Base-by-base conservation (phyloP, 2,888 invertebrate genomes). In the Gymnocheta viridis region DNA sequence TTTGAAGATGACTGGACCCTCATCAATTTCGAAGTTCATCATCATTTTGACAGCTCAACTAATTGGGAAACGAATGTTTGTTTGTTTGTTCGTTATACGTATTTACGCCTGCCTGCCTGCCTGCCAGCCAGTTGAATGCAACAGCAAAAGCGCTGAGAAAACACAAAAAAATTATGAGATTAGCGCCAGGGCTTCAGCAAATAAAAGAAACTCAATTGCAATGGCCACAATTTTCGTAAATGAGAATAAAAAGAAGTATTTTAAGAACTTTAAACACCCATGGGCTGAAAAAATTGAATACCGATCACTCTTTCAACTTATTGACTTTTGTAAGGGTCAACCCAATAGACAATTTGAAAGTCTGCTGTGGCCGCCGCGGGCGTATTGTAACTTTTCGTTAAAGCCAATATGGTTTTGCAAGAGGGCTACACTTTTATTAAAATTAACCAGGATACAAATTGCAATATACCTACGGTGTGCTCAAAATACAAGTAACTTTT, bases 1-100 rank as follows among this genome's bases (percentile, higher is more conserved):
- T 56, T 44, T 77, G 85, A 77, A 79, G 86, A 82, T 85, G 84
- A 58, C 85, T 88, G 38, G 85, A 90, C 90, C 90, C 90, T 90
- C 90, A 90, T 90, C 90, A 90, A 90, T 85, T 73, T 77, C 73
- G 72, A 72, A 80, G 83, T 73, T 89, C 89, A 89, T 89, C 90
- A 89, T 89, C 90, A 89, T 90, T 90, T 86, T 90, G 90, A 90
- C 90, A 90, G 89, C 89, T 89, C 89, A 88, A 87, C 90, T 90
- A 90, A 90, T 90, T 90, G 90, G 90, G 88, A 89, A 89, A 89
- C 88, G 89, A 86, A 81, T 83, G 51, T 67, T 78, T 74, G 64
- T 44, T 78, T 78, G 66, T 72, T 66, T 58, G 14, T 19, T n/a
- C n/a, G 35, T 38, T 24, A 12, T 49, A 49, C 4, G 54, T 44